These are phyloP conservation scores for Coelinius sp. DNA, from an alignment of 2,888 invertebrate species.

Conservation along the genomic window DNA sequence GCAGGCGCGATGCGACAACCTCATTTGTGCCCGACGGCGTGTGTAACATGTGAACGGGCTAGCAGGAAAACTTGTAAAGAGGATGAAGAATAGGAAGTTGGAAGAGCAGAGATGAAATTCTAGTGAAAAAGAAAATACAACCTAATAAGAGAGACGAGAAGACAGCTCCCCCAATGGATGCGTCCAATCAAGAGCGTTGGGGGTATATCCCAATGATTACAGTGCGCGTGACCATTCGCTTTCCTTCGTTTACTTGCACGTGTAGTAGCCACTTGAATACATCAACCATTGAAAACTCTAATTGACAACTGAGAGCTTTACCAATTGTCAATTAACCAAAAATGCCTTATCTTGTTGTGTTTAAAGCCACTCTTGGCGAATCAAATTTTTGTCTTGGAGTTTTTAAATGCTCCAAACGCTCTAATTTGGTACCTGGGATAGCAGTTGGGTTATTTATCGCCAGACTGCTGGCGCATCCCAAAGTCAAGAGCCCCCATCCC, in stretches of 20 bases:
- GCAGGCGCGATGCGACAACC: conserved; percentile 68
- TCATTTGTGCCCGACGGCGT: conserved; percentile 68
- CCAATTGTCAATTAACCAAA: conserved; percentile 7
- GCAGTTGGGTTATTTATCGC: conserved; percentile 42
- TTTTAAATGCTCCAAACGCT: conserved; percentile 12
- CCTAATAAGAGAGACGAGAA: conserved; percentile 24
- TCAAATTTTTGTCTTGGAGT: neutral
- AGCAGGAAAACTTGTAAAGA: neutral
- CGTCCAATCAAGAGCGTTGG: conserved; percentile 63
- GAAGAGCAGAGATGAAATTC: conserved; percentile 23
- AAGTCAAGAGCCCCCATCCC: neutral
- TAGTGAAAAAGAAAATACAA: neutral
- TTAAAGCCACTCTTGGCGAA: neutral
- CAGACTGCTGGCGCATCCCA: conserved; percentile 45
- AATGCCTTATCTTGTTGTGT: neutral
- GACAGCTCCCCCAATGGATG: conserved; percentile 51
- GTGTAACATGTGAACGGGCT: conserved; percentile 42
- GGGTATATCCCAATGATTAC: conserved; percentile 65
- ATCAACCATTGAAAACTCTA: conserved; percentile 2
- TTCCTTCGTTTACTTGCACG: conserved; percentile 56
- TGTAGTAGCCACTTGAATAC: conserved; percentile 48
- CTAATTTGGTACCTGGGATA: conserved; percentile 37
- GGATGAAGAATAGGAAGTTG: neutral
- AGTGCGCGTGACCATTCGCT: conserved; percentile 63
- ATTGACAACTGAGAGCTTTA: neutral